Evolutionary conservation across 2,797 vertebrate species (phyloP), one percentile per base, ranked within the genome.

Genomic region (Tenualosa thibaudeaui): DNA sequence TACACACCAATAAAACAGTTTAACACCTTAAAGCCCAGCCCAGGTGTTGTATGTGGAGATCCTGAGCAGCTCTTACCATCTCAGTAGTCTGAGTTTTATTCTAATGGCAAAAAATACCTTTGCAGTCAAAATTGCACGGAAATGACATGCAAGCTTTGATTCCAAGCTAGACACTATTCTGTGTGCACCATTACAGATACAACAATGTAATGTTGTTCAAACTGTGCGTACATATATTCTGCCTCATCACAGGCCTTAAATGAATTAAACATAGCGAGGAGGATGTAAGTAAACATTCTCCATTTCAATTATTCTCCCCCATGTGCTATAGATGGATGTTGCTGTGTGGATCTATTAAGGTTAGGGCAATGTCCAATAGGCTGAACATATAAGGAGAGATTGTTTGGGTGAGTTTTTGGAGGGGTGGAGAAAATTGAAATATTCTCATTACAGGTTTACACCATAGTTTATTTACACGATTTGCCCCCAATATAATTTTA

Each of bases 1-100:
- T 92, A 90, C 89, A 89, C 86, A 58, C 87, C 86, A 86, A 87
- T 89, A 90, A 89, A 89, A 83, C 65, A 85, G 89, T 88, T 92
- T 92, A 92, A 94, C 88, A n/a, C 91, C 90, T 91, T 85, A 71
- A 88, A 53, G 43, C 24, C 88, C 84, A 46, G 46, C 10, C 12
- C 89, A 68, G 81, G 81, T 31, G 83, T 37, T 43, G 37, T 75
- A 12, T 43, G 3, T 60, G 9, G 6, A 26, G 15, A 43, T 22
- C 68, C 15, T 24, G 2, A 1, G 37, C 68, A 75, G 13, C 37
- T 12, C 4, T 75, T 62, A 17, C 31, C 37, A 3, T 78, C 5
- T 22, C 40, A 46, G 17, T 19, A 46, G 15, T 10, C 15, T 8
- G 68, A 46, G 58, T 62, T 26, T 24, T 43, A 78, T 19, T 78